These are phyloP conservation scores for Patiria miniata DNA, from an alignment of 35 echinoderm and acorn worm genomes.

Conservation along the genomic window DNA sequence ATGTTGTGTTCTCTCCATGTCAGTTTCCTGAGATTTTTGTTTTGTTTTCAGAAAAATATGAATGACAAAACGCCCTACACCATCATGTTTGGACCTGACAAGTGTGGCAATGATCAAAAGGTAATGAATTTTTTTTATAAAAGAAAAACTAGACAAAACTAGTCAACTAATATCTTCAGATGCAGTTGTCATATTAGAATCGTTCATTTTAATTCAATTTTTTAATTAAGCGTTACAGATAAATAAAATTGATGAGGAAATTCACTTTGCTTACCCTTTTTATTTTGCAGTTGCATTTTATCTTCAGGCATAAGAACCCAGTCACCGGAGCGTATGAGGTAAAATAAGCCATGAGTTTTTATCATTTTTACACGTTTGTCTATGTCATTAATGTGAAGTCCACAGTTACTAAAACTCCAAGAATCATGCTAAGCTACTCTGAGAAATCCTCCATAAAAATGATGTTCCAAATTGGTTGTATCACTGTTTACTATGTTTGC, in stretches of 20 bases:
- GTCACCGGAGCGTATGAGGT: conserved; percentile 91
- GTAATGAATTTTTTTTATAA: no score
- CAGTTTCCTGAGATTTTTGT: background rate
- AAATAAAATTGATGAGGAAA: background rate
- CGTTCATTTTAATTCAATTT: background rate
- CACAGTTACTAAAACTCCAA: no score
- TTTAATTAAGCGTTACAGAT: background rate
- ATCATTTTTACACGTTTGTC: background rate
- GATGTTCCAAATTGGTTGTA: no score
- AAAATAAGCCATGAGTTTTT: conserved; percentile 24
- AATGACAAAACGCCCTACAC: conserved; percentile 97
- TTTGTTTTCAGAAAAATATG: conserved; percentile 59
- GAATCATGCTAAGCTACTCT: no score
- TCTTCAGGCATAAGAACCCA: conserved; percentile 98
- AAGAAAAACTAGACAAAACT: no score
- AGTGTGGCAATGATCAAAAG: conserved; percentile 95
- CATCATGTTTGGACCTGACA: conserved; percentile 99
- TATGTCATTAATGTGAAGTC: background rate
- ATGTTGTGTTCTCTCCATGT: no score
- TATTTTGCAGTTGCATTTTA: conserved; percentile 88
- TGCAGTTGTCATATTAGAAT: background rate
- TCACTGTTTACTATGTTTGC: no score
- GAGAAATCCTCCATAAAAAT: no score
- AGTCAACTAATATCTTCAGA: no score
- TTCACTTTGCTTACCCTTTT: background rate